phyloP scores from a whole-genome alignment of 2,113 vertebrate genomes.

The Pogona vitticeps region DNA sequence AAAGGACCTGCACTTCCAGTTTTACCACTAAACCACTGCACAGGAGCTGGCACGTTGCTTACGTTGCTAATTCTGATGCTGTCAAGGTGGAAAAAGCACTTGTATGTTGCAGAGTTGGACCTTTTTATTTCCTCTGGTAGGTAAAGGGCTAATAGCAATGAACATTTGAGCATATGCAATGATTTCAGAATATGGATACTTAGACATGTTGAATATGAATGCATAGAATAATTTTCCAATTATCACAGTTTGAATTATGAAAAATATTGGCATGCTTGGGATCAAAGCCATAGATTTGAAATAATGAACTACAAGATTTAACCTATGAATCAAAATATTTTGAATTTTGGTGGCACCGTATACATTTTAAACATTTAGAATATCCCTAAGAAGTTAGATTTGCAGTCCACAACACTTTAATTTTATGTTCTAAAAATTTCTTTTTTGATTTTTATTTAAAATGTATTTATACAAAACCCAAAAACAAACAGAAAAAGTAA shows the following conservation, averaged over 20 bases:
- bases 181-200: no score
- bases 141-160: background rate
- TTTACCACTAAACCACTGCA: no score
- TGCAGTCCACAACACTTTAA: background rate
- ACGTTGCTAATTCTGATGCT: no score
- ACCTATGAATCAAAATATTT: background rate
- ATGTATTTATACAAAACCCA: no score
- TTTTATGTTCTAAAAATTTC: no score
- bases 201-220: background rate
- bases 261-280: background rate
- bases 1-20: no score
- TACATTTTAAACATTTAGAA: background rate
- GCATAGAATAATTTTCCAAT: background rate
- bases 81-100: no score
- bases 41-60: no score
- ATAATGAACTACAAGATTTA: background rate
- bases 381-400: background rate
- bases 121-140: no score
- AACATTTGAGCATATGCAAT: background rate
- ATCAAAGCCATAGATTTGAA: background rate
- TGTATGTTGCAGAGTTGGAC: no score
- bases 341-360: background rate
- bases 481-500: no score
- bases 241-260: background rate
- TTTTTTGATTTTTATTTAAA: no score